phyloP scores from a whole-genome alignment of 2,888 invertebrate genomes.

The Trisateles emortualis region DNA sequence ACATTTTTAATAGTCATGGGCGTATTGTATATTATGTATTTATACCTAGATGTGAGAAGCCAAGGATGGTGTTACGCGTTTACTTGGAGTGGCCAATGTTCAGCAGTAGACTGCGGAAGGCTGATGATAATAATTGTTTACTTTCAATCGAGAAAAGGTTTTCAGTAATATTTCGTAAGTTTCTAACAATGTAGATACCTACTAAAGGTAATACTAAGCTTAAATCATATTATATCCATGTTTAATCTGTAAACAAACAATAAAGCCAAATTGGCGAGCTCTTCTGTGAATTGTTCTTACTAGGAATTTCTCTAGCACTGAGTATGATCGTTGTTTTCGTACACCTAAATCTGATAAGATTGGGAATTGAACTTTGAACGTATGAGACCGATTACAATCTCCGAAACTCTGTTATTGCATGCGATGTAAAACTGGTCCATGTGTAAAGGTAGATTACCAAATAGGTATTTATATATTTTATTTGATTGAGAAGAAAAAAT shows the following conservation, averaged over 20 bases:
- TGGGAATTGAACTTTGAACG: constrained; percentile 39
- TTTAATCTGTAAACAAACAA: constrained; percentile 17
- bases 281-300: constrained; percentile 15
- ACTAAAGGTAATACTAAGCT: constrained; percentile 3
- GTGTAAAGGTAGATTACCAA: constrained; percentile 1
- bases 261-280: constrained; percentile 19
- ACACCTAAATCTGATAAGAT: constrained; percentile 23
- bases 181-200: constrained; percentile 3
- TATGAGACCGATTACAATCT: constrained; percentile 34
- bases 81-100: no score
- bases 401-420: constrained; percentile 34
- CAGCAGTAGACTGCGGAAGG: no score
- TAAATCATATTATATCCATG: background rate
- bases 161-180: no score
- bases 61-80: no score
- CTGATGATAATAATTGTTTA: no score
- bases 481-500: no score
- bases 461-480: no score
- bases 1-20: no score
- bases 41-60: no score
- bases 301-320: constrained; percentile 24
- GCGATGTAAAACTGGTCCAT: constrained; percentile 25
- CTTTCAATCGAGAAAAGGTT: no score
- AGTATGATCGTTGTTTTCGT: constrained; percentile 18
- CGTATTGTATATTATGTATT: no score